Conservation (phyloP, 1,140 invertebrate species). For the Pseudomyrmex gracilis region DNA sequence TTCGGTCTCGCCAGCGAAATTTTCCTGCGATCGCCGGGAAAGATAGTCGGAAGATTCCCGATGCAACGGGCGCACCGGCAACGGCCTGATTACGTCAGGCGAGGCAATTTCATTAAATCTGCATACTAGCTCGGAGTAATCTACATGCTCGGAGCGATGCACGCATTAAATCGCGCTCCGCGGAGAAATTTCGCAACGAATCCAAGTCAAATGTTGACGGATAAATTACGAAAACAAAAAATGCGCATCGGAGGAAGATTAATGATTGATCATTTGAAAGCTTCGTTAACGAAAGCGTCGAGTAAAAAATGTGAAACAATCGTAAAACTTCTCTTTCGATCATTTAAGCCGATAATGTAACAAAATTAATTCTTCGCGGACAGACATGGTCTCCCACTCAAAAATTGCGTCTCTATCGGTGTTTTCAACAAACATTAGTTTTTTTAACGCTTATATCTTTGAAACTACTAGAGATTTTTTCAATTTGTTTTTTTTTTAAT, state of each 20-base stretch:
- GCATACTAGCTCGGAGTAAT: constrained; percentile 48
- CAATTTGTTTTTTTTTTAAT: no score
- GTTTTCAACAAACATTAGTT: no score
- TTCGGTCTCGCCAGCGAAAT: constrained; percentile 44
- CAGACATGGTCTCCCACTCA: no score
- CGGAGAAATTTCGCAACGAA: constrained; percentile 53
- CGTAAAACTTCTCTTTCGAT: background rate
- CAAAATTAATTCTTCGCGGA: no score
- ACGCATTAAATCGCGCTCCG: background rate
- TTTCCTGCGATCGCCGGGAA: constrained; percentile 35
- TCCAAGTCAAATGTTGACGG: constrained; percentile 49
- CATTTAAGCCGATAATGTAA: no score
- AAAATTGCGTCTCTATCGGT: no score
- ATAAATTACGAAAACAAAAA: constrained; percentile 14
- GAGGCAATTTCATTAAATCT: constrained; percentile 65
- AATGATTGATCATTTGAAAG: constrained; percentile 23
- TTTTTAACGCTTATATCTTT: no score
- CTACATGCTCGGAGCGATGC: constrained; percentile 11
- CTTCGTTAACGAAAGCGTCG: background rate
- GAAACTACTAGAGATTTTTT: no score
- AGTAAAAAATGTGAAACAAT: background rate
- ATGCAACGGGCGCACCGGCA: constrained; percentile 9
- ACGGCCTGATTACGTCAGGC: constrained; percentile 65
- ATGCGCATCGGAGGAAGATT: constrained; percentile 11
- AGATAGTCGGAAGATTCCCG: constrained; percentile 41